These are phyloP conservation scores for Synergus itoensis DNA, from an alignment of 2,888 invertebrate genomes.

Conservation along the genomic window DNA sequence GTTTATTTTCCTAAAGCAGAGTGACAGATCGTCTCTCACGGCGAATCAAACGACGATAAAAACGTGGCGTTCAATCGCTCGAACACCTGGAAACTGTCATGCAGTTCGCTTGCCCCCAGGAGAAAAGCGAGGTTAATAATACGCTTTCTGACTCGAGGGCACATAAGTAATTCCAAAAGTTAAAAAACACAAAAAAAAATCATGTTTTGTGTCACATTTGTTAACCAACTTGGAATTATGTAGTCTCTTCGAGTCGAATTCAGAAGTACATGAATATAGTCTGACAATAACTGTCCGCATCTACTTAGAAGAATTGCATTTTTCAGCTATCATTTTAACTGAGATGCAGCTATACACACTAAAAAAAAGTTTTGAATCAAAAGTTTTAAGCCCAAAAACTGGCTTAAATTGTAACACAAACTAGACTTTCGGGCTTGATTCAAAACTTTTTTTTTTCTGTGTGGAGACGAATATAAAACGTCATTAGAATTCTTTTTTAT, in stretches of 20 bases:
- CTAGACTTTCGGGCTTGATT: too few relatives aligned
- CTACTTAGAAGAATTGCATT: background rate
- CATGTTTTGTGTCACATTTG: conserved; percentile 8
- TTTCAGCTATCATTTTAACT: background rate
- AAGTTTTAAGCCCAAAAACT: too few relatives aligned
- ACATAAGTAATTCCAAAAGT: background rate
- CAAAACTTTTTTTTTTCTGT: too few relatives aligned
- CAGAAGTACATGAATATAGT: background rate
- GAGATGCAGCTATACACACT: too few relatives aligned
- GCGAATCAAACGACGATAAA: conserved; percentile 56
- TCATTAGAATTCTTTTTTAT: background rate
- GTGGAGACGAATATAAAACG: background rate
- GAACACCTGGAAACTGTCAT: background rate
- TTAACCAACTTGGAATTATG: background rate
- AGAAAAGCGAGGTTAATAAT: background rate
- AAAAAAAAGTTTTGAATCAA: too few relatives aligned
- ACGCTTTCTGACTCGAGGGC: background rate
- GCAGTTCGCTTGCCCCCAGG: background rate
- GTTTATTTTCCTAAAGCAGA: conserved; percentile 49
- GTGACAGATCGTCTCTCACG: conserved; percentile 51
- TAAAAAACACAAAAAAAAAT: background rate
- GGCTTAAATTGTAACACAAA: too few relatives aligned
- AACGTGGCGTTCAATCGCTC: conserved; percentile 35
- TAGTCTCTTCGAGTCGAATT: background rate
- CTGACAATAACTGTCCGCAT: background rate